A percentile compares a stretch with the other conserved stretches of the same genome.
Evolutionary conservation across 2,113 vertebrate genomes (phyloP).

Genomic region (Collichthys lucidus): DNA sequence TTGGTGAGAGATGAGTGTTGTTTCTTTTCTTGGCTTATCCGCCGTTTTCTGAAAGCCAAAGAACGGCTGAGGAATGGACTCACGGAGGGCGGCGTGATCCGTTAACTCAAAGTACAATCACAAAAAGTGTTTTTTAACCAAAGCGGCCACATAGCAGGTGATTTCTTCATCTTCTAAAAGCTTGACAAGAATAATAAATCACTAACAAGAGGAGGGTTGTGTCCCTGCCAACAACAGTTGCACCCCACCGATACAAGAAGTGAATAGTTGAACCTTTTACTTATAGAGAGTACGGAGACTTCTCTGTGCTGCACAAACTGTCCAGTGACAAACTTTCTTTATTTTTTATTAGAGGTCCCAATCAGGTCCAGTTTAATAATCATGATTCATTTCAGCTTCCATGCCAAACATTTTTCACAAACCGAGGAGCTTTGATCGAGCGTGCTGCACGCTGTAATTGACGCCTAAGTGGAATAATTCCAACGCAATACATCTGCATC

Average conservation of each 20-base stretch:
- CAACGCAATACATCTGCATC: slow-evolving; percentile 24
- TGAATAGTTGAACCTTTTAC: not conserved
- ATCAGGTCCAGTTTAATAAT: not conserved
- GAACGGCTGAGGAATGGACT: not conserved
- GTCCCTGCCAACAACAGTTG: not conserved
- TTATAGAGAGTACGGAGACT: not conserved
- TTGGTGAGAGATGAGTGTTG: not conserved
- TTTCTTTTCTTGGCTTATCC: slow-evolving; percentile 14
- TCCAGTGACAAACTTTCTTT: not conserved
- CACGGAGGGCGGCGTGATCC: slow-evolving; percentile 32
- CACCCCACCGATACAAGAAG: not conserved
- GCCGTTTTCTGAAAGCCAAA: not conserved
- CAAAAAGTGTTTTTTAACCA: not conserved
- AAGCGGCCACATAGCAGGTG: not conserved
- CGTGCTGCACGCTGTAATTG: not conserved
- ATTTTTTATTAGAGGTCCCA: not conserved
- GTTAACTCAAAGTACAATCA: slow-evolving; percentile 32
- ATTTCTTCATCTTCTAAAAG: slow-evolving; percentile 12
- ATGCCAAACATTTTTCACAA: not conserved
- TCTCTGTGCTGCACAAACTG: not conserved
- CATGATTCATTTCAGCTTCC: not conserved
- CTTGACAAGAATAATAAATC: slow-evolving; percentile 3
- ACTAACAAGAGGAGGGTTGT: not conserved
- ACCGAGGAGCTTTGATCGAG: not conserved
- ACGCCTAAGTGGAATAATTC: not conserved